Evolutionary conservation across 37 sponge, comb jelly and placozoan species (phyloP).

Genomic region (Aplysina aerophoba): DNA sequence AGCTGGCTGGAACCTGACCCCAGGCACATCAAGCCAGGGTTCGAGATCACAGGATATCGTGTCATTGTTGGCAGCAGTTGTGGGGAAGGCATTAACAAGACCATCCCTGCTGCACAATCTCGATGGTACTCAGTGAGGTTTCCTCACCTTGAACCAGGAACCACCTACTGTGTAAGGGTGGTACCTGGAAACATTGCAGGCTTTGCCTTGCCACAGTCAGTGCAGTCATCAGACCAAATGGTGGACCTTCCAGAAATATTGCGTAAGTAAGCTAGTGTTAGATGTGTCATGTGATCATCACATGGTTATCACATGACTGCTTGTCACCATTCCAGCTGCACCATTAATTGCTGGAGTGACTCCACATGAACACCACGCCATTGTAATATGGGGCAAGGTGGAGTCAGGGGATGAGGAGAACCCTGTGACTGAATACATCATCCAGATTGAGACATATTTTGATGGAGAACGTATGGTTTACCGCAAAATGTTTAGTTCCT

Average conservation of each 20-base stretch:
- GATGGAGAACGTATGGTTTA: no score
- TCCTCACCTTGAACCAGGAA: background rate
- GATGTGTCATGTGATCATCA: no score
- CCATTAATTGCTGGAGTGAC: conserved; percentile 2
- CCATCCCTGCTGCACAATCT: no score
- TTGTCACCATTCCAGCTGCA: background rate
- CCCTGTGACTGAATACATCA: conserved; percentile 18
- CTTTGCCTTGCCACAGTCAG: background rate
- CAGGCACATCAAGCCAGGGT: background rate
- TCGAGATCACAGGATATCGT: background rate
- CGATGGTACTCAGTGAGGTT: background rate
- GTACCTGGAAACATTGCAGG: background rate
- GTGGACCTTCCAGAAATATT: no score
- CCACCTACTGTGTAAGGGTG: conserved; percentile 2
- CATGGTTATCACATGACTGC: no score
- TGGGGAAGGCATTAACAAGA: no score
- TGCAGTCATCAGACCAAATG: no score
- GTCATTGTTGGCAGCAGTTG: background rate
- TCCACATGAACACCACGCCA: background rate
- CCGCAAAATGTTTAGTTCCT: no score
- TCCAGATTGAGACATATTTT: background rate
- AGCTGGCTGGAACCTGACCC: background rate
- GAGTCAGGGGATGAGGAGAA: conserved; percentile 15
- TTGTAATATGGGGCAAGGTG: conserved; percentile 7
- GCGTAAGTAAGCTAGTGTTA: no score